Evolutionary conservation across 1,140 invertebrate genomes (phyloP), one percentile per base, ranked within the genome.

Genomic region (Aporrectodea caliginosa): DNA sequence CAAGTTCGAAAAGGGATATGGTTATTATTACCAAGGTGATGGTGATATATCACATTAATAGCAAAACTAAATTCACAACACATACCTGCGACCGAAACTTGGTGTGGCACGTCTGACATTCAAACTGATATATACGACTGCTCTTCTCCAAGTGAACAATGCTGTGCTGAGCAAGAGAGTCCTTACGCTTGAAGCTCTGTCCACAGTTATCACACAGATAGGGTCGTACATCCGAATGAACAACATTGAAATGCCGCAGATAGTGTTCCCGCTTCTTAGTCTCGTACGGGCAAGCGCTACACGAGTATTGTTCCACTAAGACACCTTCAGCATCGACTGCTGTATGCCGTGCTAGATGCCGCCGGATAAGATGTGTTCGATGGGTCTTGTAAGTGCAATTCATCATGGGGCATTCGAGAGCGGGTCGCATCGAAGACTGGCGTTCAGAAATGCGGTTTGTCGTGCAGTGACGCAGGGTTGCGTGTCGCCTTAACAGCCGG

Each of bases 121-220:
- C 82, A 80, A 84, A 86, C 16, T 81, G 82, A 43, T 84, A 82
- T 33, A 81, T 81, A 6, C 83, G 68, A n/a, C 77, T 77, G 2
- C 82, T 76, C 30, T 81, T 79, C 16, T 86, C 83, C 1, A 83
- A 33, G 75, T 88, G 87, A 6, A 84, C 84, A 16, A 85, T 35
- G 32, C 84, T 83, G 78, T 89, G 88, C 76, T 88, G 87, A 69
- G 84, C 84, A 30, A 89, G 80, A 0, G 88, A 85, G 81, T 89
- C 89, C 0, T 84, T 82, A 43, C 89, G 82, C 76, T 89, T 90
- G 82, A 90, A 90, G 0, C 86, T 83, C 79, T 87, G 87, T 1
- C 88, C 88, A 82, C 89, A 90, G 0, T 82, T 79, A 74, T 90
- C 87, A 83, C 89, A 90, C 0, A 90, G 83, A 79, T 85, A 87